Evolutionary conservation across 2,113 vertebrate species (phyloP).

Genomic region (Coryphaenoides rupestris): DNA sequence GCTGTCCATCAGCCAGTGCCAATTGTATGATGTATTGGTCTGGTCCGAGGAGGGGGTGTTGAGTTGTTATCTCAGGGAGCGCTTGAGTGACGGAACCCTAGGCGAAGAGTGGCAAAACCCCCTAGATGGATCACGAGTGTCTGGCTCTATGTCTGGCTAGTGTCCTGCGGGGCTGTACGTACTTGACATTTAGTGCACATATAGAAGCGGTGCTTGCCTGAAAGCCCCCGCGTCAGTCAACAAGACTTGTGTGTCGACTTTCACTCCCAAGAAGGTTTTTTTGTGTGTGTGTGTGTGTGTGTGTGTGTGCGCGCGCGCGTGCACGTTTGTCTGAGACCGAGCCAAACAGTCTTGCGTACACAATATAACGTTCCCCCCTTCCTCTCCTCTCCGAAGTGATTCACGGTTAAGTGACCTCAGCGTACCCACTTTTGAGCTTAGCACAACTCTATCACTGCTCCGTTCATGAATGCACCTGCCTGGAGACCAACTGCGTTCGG

Average conservation of each 20-base stretch:
- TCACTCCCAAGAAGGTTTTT: neutral
- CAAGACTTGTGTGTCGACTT: neutral
- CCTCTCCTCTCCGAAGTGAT: neutral
- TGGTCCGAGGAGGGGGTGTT: constrained; percentile 33
- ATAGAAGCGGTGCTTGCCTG: neutral
- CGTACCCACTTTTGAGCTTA: neutral
- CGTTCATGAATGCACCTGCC: constrained; percentile 25
- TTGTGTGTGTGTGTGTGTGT: too few relatives aligned
- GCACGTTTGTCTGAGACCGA: neutral
- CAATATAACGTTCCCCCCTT: neutral
- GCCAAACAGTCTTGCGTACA: neutral
- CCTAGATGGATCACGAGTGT: constrained; percentile 20
- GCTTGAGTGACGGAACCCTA: constrained; percentile 27
- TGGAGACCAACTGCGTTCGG: constrained; percentile 11
- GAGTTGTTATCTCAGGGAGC: constrained; percentile 34
- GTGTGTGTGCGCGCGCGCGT: too few relatives aligned
- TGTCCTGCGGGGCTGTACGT: constrained; percentile 11
- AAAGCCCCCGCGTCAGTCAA: neutral
- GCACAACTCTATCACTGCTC: too few relatives aligned
- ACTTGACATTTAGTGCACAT: too few relatives aligned
- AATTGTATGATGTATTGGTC: constrained; percentile 35
- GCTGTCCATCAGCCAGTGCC: constrained; percentile 34
- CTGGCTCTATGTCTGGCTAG: constrained; percentile 53
- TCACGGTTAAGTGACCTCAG: neutral
- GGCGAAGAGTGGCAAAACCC: constrained; percentile 36